Percentiles rank a stretch among this genome's conserved stretches.
Evolutionary conservation across 2,113 vertebrate genomes (phyloP).

Genomic region (Cyanoramphus novaezelandiae): DNA sequence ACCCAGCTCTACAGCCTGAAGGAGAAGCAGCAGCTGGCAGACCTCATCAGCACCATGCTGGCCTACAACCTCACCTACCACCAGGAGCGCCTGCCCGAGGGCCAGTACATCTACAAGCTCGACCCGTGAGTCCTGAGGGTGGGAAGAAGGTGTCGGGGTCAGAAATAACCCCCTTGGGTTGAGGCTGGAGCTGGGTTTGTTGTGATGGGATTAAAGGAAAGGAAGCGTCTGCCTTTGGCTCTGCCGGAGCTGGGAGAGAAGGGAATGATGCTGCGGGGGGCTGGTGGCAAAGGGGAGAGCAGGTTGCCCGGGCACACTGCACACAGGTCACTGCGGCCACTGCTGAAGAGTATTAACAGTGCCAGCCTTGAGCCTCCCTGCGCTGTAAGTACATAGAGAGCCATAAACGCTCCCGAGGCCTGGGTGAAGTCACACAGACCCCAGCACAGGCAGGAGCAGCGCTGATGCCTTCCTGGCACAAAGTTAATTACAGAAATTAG

Average conservation of each 20-base stretch:
- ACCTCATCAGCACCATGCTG: constrained; percentile 91
- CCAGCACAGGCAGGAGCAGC: neutral
- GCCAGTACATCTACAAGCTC: constrained; percentile 88
- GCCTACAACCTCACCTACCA: constrained; percentile 94
- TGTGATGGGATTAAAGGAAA: neutral
- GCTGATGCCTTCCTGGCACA: constrained; percentile 21
- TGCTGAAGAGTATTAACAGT: neutral
- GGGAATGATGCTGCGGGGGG: neutral
- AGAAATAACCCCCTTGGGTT: neutral
- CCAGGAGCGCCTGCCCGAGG: constrained; percentile 89
- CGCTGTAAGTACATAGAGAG: neutral
- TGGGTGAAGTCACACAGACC: neutral
- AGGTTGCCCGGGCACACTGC: neutral
- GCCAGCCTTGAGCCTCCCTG: neutral
- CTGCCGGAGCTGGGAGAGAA: neutral
- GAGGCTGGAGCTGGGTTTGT: neutral
- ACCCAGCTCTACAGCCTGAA: constrained; percentile 91
- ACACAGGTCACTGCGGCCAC: neutral
- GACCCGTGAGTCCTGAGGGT: constrained; percentile 85
- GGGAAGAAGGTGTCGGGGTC: rapidly evolving
- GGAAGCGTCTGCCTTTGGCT: neutral
- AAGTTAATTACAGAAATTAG: constrained; percentile 46
- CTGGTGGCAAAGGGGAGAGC: neutral
- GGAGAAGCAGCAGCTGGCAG: constrained; percentile 91
- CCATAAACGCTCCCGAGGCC: rapidly evolving